Percentiles rank a stretch among this genome's conserved stretches.
These are phyloP conservation scores for Seriola dumerili DNA, from an alignment of 2,113 vertebrate genomes.

Conservation along the genomic window DNA sequence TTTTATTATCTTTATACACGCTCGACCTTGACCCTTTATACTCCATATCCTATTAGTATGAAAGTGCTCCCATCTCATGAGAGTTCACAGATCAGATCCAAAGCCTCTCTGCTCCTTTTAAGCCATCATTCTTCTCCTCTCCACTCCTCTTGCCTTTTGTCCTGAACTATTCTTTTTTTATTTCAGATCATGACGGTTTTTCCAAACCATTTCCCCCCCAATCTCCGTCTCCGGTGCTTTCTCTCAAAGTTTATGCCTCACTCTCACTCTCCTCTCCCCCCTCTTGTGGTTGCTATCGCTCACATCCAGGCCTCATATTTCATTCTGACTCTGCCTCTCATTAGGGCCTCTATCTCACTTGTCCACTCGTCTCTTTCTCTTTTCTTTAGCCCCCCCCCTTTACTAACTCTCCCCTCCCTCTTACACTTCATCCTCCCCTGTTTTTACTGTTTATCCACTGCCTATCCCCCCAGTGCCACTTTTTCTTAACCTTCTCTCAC, in stretches of 20 bases:
- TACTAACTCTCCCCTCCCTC: background rate
- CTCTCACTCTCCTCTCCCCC: background rate
- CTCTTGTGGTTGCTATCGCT: constrained; percentile 39
- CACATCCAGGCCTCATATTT: constrained; percentile 49
- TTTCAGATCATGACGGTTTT: constrained; percentile 54
- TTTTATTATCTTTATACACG: constrained; percentile 31
- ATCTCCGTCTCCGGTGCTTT: constrained; percentile 43
- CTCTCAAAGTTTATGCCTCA: constrained; percentile 25
- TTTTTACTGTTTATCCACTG: constrained; percentile 45
- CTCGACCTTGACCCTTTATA: constrained; percentile 47
- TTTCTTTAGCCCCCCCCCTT: constrained; percentile 12
- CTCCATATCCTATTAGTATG: constrained; percentile 27
- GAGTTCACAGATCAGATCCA: constrained; percentile 14
- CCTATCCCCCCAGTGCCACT: constrained; percentile 30
- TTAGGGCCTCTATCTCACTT: constrained; percentile 52
- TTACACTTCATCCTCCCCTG: background rate
- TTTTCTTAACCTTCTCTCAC: constrained; percentile 21
- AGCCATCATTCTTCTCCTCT: constrained; percentile 36
- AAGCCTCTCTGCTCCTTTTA: background rate
- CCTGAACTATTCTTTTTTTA: constrained; percentile 33
- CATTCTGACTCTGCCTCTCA: constrained; percentile 63
- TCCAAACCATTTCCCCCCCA: constrained; percentile 53
- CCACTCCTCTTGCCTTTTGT: background rate
- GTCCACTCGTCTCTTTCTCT: constrained; percentile 41
- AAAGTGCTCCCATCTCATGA: constrained; percentile 30